Evolutionary conservation across 1,140 invertebrate genomes (phyloP), one percentile per base, ranked within the genome.

Genomic region (Ditylenchus dipsaci): DNA sequence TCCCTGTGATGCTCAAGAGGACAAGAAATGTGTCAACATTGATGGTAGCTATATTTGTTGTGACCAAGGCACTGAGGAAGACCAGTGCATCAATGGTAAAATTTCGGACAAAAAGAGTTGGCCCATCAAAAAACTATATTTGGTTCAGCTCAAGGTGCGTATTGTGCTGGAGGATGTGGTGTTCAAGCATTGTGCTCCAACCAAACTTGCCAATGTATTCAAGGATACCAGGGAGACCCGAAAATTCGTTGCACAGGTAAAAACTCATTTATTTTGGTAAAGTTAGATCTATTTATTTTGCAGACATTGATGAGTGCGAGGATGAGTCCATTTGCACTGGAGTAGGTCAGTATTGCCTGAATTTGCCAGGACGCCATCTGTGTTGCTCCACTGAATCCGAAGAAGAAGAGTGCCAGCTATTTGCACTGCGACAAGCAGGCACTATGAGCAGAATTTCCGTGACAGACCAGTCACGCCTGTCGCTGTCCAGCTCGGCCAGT

Each of bases 21-120:
- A 77, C 29, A 27, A 56, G 7, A 72, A 63, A 26, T 78, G 77
- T 38, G 66, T 78, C 43, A 78, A 78, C 64, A 65, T 77, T 19
- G 69, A 79, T 19, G 77, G 77, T 17, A 75, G 77, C 53, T 78
- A 77, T 65, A 72, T 78, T 19, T 78, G 77, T 66, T 78, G 77
- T 60, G 69, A 78, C 38, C 56, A 67, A 47, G 57, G 56, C 26
- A n/a, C 43, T 13, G 61, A 66, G 58, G 74, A 76, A 60, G 72
- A 42, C 0, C 17, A 72, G 29, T 38, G 33, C 33, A 38, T 38
- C 33, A 38, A 38, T 5, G 33, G 33, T 38, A 38, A 38, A 11
- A 38, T 38, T 38, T 11, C 3, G 33, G 3, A 38, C 33, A 3
- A 76, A 71, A 63, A 74, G 73, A 26, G 68, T 71, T 62, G 72